phyloP scores from a whole-genome alignment of 2,113 vertebrate species.

The Fukomys damarensis region DNA sequence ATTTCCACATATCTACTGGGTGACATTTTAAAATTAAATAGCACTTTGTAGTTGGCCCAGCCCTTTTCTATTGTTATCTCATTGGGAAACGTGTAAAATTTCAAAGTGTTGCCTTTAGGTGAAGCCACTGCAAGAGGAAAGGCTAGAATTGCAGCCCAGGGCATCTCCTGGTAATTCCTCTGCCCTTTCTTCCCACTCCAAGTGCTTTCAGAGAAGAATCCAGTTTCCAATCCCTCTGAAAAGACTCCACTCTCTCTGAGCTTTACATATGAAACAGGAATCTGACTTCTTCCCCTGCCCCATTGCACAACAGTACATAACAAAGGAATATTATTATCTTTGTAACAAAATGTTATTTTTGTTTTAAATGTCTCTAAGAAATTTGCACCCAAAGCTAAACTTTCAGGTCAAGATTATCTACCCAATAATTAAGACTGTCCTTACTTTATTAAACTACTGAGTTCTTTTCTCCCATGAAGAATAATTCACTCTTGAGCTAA shows the following conservation, averaged over 20 bases:
- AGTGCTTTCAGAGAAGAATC: background rate
- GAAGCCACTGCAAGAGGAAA: background rate
- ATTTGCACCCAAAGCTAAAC: conserved; percentile 10
- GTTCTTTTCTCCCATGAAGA: conserved; percentile 47
- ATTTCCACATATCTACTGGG: background rate
- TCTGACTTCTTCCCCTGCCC: background rate
- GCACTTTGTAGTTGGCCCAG: background rate
- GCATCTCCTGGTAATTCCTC: background rate
- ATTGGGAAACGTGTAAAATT: background rate
- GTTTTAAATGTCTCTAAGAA: background rate
- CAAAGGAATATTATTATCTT: background rate
- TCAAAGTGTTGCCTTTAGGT: background rate
- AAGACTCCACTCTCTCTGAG: background rate
- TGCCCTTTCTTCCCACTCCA: background rate
- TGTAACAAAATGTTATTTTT: conserved; percentile 35
- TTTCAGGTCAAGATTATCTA: conserved; percentile 39
- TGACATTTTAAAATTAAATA: background rate
- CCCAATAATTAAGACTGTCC: background rate
- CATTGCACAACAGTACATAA: background rate
- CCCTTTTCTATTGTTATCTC: background rate
- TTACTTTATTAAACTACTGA: conserved; percentile 59
- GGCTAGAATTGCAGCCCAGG: background rate
- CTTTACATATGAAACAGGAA: background rate
- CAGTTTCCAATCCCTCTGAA: background rate
- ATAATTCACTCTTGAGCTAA: conserved; percentile 77